Evolutionary conservation across 2,797 vertebrate genomes (phyloP).

Genomic region (Linurgus olivaceus): DNA sequence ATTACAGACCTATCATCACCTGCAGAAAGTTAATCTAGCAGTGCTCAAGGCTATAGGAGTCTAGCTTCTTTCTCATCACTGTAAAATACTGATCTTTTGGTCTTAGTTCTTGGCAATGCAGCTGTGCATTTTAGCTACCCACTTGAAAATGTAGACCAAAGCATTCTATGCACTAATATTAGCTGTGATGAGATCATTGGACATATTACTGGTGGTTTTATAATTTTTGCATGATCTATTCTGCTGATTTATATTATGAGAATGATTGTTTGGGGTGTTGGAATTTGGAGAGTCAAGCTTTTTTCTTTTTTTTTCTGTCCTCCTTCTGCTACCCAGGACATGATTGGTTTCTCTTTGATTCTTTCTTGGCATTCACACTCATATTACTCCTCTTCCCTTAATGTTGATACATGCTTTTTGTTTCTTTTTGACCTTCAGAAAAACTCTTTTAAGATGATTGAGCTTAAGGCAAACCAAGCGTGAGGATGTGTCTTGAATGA

Average conservation of each 20-base stretch:
- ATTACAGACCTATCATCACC: neutral
- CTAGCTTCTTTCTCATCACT: neutral
- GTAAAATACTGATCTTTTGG: neutral
- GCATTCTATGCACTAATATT: neutral
- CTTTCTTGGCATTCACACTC: neutral
- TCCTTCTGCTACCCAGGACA: neutral
- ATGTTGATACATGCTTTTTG: conserved; percentile 15
- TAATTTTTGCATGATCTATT: neutral
- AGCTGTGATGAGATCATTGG: neutral
- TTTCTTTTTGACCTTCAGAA: conserved; percentile 51
- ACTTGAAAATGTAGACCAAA: neutral
- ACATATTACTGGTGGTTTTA: neutral
- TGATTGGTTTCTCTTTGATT: conserved; percentile 26
- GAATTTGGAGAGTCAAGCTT: neutral
- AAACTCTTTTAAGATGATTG: neutral
- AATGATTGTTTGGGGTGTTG: neutral
- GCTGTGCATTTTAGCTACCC: neutral
- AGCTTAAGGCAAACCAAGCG: neutral
- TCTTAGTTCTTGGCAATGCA: neutral
- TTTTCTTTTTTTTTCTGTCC: neutral
- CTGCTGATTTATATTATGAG: neutral
- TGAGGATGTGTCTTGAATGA: conserved; percentile 13
- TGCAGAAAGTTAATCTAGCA: neutral
- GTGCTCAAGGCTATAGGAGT: neutral
- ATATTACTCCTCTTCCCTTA: conserved; percentile 1